Percentiles rank a stretch among this genome's conserved stretches.
These are phyloP conservation scores for Cephus rjabovi DNA, from an alignment of 2,888 invertebrate genomes.

Conservation along the genomic window DNA sequence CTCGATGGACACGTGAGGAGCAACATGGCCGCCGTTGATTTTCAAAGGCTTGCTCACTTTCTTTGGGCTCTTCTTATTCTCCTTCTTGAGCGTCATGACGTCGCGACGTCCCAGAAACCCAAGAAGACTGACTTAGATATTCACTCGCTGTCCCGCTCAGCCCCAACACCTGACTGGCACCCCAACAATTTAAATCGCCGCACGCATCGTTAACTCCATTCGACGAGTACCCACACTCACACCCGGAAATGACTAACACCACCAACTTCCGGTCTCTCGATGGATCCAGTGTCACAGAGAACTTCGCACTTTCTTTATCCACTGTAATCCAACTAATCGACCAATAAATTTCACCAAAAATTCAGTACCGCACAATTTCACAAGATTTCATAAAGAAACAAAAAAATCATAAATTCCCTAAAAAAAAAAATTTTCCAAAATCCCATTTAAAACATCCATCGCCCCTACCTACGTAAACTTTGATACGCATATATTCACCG, in stretches of 20 bases:
- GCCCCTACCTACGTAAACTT: too few relatives aligned
- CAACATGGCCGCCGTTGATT: background rate
- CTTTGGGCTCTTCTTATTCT: conserved; percentile 40
- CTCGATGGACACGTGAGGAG: conserved; percentile 9
- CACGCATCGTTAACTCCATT: background rate
- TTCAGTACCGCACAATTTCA: background rate
- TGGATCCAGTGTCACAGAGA: background rate
- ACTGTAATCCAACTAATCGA: conserved; percentile 1
- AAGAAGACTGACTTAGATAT: background rate
- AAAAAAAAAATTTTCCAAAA: background rate
- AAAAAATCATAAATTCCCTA: too few relatives aligned
- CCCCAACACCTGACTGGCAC: background rate
- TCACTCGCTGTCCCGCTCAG: background rate
- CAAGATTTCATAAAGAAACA: background rate
- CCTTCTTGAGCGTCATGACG: conserved; percentile 49
- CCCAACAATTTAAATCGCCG: background rate
- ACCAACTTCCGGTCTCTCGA: background rate
- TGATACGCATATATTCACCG: too few relatives aligned
- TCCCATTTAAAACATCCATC: background rate
- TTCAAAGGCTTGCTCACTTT: conserved; percentile 35
- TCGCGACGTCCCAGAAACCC: background rate
- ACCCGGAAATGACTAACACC: background rate
- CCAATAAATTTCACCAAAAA: conserved; percentile 9
- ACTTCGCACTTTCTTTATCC: background rate
- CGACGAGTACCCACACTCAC: background rate